Evolutionary conservation across 1,140 invertebrate genomes (phyloP), one percentile per base, ranked within the genome.

Genomic region (Drosophila kepulauana): DNA sequence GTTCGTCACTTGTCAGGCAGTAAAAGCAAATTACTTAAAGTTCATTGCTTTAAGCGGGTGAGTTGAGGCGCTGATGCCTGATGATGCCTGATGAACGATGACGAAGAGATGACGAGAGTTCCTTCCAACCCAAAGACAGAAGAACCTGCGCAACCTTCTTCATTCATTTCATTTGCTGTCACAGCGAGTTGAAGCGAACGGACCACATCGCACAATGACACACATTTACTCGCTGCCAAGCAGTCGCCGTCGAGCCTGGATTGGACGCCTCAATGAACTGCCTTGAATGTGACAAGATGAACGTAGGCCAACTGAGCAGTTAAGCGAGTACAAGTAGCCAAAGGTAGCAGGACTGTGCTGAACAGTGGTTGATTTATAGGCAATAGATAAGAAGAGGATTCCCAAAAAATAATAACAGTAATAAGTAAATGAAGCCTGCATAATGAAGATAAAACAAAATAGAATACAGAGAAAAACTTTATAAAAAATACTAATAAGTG

Each of bases 1-100:
- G 82, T 79, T 70, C 74, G 74, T 84, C 80, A 89, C 85, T 89
- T 89, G 85, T 89, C 85, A 89, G 75, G 78, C 81, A 76, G 80
- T 85, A 81, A 89, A 89, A 85, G 69, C 81, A 89, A 89, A 89
- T 89, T 89, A 85, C 85, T 85, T 89, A 79, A 89, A 89, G 85
- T 85, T 89, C 85, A 89, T 89, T 89, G 86, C 86, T 79, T 89
- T 85, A 89, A 89, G 85, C 77, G 81, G 59, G 51, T 52, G 81
- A 69, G 8, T 38, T 52, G 10, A 68, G 13, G 46, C 30, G 41
- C 41, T 69, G 71, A 74, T 69, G 57, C 70, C 48, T 67, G 64
- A 69, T 62, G 71, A 74, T 74, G 71, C 30, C 65, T 68, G 65
- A 61, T 58, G 65, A 74, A 20, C 57, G 71, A 54, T 74, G 71